These are phyloP conservation scores for Ichneumon xanthorius DNA, from an alignment of 2,888 invertebrate species.

Conservation along the genomic window DNA sequence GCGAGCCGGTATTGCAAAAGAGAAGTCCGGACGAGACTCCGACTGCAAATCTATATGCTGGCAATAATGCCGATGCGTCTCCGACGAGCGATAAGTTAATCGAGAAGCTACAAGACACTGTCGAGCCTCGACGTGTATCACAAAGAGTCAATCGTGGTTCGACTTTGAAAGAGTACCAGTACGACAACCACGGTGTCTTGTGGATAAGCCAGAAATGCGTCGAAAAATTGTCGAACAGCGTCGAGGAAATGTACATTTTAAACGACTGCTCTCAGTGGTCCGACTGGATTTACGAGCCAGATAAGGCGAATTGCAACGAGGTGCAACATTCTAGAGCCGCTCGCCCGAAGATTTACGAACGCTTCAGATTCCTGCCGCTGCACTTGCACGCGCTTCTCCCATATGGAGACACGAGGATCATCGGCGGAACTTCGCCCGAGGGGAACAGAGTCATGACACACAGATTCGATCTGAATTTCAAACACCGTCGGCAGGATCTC, in stretches of 20 bases:
- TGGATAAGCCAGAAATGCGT: slow-evolving; percentile 57
- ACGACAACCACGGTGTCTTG: slow-evolving; percentile 49
- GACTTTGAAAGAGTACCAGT: slow-evolving; percentile 9
- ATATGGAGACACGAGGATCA: slow-evolving; percentile 55
- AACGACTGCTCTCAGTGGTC: slow-evolving; percentile 78
- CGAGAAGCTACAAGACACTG: background rate
- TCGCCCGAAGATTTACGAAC: slow-evolving; percentile 28
- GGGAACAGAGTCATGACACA: slow-evolving; percentile 13
- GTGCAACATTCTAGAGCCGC: background rate
- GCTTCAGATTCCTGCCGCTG: slow-evolving; percentile 67
- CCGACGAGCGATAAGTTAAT: background rate
- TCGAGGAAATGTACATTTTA: background rate
- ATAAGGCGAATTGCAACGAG: slow-evolving; percentile 8
- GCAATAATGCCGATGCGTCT: background rate
- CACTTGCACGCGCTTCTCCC: slow-evolving; percentile 66
- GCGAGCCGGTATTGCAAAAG: background rate
- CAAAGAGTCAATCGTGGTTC: background rate
- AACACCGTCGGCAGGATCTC: slow-evolving; percentile 62
- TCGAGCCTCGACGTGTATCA: background rate
- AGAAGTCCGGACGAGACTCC: background rate
- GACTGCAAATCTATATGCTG: background rate
- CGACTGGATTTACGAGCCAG: slow-evolving; percentile 73
- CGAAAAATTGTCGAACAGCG: slow-evolving; percentile 18
- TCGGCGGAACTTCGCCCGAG: slow-evolving; percentile 40
- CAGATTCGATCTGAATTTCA: slow-evolving; percentile 29